These are phyloP conservation scores for Apis laboriosa DNA, from an alignment of 1,140 invertebrate genomes.

Conservation along the genomic window DNA sequence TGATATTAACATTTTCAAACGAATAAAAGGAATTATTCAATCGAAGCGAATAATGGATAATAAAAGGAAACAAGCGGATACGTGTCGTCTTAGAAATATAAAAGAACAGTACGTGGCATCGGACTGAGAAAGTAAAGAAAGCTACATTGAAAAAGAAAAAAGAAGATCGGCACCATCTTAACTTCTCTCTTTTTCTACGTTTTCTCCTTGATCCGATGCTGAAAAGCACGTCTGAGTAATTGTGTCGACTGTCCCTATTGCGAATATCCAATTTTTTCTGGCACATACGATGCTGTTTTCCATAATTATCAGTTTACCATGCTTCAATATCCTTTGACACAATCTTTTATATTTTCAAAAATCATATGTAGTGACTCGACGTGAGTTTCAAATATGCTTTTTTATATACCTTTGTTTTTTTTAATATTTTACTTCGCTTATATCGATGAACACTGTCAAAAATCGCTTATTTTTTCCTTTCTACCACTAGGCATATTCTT, in stretches of 20 bases:
- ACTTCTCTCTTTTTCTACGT: constrained; percentile 8
- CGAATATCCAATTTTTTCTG: constrained; percentile 39
- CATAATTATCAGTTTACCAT: neutral
- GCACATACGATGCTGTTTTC: constrained; percentile 21
- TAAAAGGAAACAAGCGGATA: neutral
- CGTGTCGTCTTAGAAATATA: constrained; percentile 34
- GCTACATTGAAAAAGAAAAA: constrained; percentile 21
- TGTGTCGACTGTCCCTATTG: constrained; percentile 45
- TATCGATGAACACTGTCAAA: neutral
- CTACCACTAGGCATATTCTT: too few relatives aligned
- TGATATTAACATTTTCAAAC: constrained; percentile 65
- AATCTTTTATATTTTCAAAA: neutral
- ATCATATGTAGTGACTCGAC: neutral
- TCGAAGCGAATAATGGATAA: neutral
- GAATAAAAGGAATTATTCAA: constrained; percentile 69
- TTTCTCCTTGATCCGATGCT: constrained; percentile 20
- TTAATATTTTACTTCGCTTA: neutral
- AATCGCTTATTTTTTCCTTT: neutral
- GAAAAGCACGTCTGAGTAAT: constrained; percentile 46
- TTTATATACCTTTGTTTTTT: neutral
- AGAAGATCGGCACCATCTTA: constrained; percentile 27
- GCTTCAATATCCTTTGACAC: neutral
- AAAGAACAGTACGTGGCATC: constrained; percentile 45
- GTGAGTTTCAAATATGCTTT: neutral
- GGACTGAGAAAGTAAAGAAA: constrained; percentile 31